Evolutionary conservation across 2,797 vertebrate genomes (phyloP).

Genomic region (Zenarchopterus dispar): DNA sequence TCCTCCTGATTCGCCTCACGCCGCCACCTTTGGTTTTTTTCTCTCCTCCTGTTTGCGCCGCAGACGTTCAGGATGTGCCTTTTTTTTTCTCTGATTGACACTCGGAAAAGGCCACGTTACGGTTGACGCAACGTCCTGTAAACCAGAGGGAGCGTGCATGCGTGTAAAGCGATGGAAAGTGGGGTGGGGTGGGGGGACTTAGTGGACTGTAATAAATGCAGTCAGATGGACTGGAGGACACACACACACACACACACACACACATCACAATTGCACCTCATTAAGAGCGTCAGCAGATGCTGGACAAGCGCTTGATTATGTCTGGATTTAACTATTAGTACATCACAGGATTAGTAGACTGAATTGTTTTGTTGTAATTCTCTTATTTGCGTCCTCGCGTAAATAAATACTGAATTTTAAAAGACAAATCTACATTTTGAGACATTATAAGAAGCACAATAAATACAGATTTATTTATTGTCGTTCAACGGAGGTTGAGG

Average conservation of each 20-base stretch:
- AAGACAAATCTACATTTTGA: too few species aligned
- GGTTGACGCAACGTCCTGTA: too few species aligned
- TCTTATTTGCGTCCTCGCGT: background rate
- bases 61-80: background rate
- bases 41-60: background rate
- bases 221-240: slow-evolving; percentile 37
- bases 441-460: too few species aligned
- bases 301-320: slow-evolving; percentile 58
- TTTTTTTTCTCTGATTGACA: slow-evolving; percentile 12
- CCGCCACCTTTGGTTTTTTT: slow-evolving; percentile 13
- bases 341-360: slow-evolving; percentile 49
- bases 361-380: slow-evolving; percentile 22
- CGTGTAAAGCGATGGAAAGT: too few species aligned
- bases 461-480: too few species aligned
- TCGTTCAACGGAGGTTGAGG: too few species aligned
- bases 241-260: slow-evolving; percentile 28
- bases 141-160: too few species aligned
- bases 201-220: slow-evolving; percentile 19
- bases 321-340: slow-evolving; percentile 61
- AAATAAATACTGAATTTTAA: background rate
- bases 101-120: background rate
- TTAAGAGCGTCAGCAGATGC: slow-evolving; percentile 64
- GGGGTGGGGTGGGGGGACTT: background rate
- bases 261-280: slow-evolving; percentile 24
- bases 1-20: slow-evolving; percentile 4